These are phyloP conservation scores for Tuberolachnus salignus DNA, from an alignment of 2,888 invertebrate genomes.

Conservation along the genomic window DNA sequence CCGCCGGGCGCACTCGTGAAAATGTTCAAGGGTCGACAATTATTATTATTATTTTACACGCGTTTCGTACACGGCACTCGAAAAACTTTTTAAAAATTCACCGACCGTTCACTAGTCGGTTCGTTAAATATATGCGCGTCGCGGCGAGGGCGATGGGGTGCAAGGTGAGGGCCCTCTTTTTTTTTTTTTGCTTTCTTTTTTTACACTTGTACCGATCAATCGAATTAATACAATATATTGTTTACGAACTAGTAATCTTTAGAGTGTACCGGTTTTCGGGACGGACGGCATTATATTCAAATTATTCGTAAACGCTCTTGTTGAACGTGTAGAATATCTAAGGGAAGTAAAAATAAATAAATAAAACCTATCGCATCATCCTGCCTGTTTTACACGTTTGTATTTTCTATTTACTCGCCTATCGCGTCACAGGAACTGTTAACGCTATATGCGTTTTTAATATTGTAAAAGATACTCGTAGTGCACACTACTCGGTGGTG, in stretches of 20 bases:
- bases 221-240: conserved; percentile 32
- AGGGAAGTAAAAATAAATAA: too few relatives aligned
- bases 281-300: neutral
- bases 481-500: neutral
- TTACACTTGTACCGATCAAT: conserved; percentile 40
- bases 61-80: conserved; percentile 23
- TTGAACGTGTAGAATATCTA: neutral
- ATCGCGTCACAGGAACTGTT: neutral
- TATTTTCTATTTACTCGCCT: neutral
- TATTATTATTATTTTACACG: conserved; percentile 33
- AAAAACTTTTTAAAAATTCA: conserved; percentile 46
- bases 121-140: conserved; percentile 46
- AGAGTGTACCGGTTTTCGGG: neutral
- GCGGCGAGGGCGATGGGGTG: neutral
- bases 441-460: too few relatives aligned
- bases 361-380: too few relatives aligned
- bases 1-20: conserved; percentile 8
- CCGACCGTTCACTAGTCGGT: neutral
- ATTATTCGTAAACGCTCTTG: too few relatives aligned
- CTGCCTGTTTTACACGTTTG: neutral
- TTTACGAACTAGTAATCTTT: conserved; percentile 14
- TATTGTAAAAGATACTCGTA: neutral
- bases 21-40: conserved; percentile 24
- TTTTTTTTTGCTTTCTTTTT: neutral
- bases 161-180: conserved; percentile 25